Evolutionary conservation across 1,140 invertebrate species (phyloP), one percentile per base, ranked within the genome.

Genomic region (Drosophila nasuta): DNA sequence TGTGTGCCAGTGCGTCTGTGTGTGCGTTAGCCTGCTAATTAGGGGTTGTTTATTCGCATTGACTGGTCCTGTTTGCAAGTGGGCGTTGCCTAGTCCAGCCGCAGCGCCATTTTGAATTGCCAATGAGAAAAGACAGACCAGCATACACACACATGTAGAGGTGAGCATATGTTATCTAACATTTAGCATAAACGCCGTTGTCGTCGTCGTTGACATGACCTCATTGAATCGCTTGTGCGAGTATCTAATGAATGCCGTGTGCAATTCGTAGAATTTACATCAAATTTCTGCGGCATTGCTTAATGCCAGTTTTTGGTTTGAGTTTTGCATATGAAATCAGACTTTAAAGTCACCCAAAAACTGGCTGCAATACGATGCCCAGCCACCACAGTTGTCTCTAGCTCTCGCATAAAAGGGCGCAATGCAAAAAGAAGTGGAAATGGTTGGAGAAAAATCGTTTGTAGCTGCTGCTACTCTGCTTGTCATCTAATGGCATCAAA

Each of bases 401-500:
- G 25, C 54, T 57, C 35, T 38, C 4, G 15, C 17, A 64, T 70
- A 64, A 68, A 68, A 74, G 51, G 64, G 72, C 49, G 57, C 56
- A 15, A 54, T 66, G 70, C 54, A 65, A 76, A 71, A 75, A 79
- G 64, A 73, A 73, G 30, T 13, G 38, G 20, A 33, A 63, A 10
- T 38, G 35, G 35, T 10, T 8, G 35, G 35, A 38, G 17, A 46
- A 33, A 35, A 57, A 57, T 57, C 28, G 11, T 41, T 67, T 71
- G 70, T 67, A 78, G 68, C 48, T 70, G 48, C 60, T 76, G 70
- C 58, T 62, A 71, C 66, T 74, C 60, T 76, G 70, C 58, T 62
- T 77, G 70, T 74, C 86, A 91, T 82, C 73, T 83, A 91, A 91
- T 83, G 75, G 70, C 68, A 87, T 91, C 87, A 91, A 91, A 91